These are phyloP conservation scores for Anneissia japonica DNA, from an alignment of 35 echinoderm and acorn worm species.

Conservation along the genomic window DNA sequence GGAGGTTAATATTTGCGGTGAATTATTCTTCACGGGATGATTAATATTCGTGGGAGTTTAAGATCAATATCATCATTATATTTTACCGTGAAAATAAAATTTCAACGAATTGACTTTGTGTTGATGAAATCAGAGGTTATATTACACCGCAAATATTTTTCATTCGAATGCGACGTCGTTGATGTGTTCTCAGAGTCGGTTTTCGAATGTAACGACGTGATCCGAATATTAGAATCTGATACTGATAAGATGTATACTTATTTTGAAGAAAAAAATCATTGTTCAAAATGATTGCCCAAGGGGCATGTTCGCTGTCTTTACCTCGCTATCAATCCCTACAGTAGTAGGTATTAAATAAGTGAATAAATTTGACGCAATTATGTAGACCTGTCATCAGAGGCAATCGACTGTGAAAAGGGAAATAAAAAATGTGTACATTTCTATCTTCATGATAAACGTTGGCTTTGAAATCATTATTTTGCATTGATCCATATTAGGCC, in stretches of 20 bases:
- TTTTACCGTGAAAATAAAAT: background rate
- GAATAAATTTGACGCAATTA: background rate
- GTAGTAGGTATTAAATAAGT: constrained; percentile 2
- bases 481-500: background rate
- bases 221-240: background rate
- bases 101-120: background rate
- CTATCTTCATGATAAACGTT: background rate
- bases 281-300: background rate
- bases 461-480: background rate
- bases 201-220: background rate
- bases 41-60: too few relatives aligned
- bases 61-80: too few relatives aligned
- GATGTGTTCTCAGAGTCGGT: background rate
- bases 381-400: background rate
- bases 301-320: background rate
- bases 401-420: background rate
- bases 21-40: background rate
- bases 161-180: background rate
- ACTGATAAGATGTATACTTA: background rate
- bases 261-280: background rate
- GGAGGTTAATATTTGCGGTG: background rate
- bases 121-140: background rate
- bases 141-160: background rate
- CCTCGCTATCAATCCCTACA: background rate
- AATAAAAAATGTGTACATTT: background rate